Evolutionary conservation across 1,140 invertebrate genomes (phyloP).

Genomic region (Eubasilissa regina): DNA sequence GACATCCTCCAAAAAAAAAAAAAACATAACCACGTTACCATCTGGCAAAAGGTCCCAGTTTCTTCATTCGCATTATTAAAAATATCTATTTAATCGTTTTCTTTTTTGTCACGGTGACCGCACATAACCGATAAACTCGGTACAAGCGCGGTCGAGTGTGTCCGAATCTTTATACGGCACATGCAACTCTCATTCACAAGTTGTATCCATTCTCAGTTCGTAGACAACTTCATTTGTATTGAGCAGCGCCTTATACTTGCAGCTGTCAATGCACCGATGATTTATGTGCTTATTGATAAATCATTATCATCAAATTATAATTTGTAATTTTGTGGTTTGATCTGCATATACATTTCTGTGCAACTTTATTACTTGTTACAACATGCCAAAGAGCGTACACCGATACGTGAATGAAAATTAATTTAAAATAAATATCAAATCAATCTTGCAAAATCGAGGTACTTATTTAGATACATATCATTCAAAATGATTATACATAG

Average conservation of each 20-base stretch:
- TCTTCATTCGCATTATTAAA: neutral
- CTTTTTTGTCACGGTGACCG: neutral
- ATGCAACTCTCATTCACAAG: conserved; percentile 16
- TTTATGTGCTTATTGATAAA: neutral
- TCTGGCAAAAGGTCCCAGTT: neutral
- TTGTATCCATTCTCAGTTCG: neutral
- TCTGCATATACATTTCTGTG: too few relatives aligned
- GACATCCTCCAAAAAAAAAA: conserved; percentile 21
- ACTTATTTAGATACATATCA: too few relatives aligned
- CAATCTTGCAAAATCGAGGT: too few relatives aligned
- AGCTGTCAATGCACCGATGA: conserved; percentile 11
- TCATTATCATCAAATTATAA: too few relatives aligned
- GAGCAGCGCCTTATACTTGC: neutral
- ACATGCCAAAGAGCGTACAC: too few relatives aligned
- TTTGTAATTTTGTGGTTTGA: too few relatives aligned
- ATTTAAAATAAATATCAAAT: too few relatives aligned
- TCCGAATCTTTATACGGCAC: conserved; percentile 5
- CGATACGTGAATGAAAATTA: too few relatives aligned
- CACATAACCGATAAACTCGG: neutral
- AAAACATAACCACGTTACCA: neutral
- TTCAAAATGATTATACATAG: too few relatives aligned
- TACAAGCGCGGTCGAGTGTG: neutral
- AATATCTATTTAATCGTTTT: neutral
- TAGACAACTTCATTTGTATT: neutral
- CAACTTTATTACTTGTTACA: too few relatives aligned